These are phyloP conservation scores for Periophthalmodon schlosseri DNA, from an alignment of 2,113 vertebrate species.

Conservation along the genomic window DNA sequence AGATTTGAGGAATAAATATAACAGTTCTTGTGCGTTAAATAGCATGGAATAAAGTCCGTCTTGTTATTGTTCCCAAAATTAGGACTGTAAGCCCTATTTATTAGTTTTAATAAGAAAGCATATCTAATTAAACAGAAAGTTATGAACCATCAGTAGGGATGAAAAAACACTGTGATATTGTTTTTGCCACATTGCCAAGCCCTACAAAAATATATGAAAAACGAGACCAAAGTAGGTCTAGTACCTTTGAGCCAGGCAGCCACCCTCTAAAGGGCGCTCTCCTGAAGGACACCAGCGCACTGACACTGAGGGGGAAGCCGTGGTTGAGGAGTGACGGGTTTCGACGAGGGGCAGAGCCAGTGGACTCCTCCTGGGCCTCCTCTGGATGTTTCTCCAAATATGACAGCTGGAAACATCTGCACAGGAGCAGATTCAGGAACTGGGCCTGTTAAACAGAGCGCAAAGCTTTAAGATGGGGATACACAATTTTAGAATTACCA, in stretches of 20 bases:
- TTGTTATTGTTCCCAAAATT: no score
- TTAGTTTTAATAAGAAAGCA: no score
- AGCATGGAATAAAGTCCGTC: no score
- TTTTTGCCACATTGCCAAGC: neutral
- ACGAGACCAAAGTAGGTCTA: neutral
- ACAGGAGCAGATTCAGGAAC: constrained; percentile 89
- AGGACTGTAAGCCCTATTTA: no score
- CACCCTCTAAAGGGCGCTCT: constrained; percentile 79
- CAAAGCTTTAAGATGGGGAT: neutral
- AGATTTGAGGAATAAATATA: no score
- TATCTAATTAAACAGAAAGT: no score
- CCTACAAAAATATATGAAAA: neutral
- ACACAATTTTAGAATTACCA: neutral
- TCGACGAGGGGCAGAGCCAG: constrained; percentile 31
- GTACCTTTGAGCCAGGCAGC: constrained; percentile 65
- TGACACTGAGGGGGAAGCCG: constrained; percentile 89
- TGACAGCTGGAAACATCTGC: constrained; percentile 91
- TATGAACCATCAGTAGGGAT: no score
- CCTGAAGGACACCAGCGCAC: constrained; percentile 90
- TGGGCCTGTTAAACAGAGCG: constrained; percentile 77
- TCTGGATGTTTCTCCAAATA: constrained; percentile 88
- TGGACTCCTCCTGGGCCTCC: constrained; percentile 61
- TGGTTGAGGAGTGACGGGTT: constrained; percentile 81
- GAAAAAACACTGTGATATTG: neutral
- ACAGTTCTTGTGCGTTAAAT: no score